Evolutionary conservation across 2,888 invertebrate species (phyloP).

Genomic region (Luperina nickerlii): DNA sequence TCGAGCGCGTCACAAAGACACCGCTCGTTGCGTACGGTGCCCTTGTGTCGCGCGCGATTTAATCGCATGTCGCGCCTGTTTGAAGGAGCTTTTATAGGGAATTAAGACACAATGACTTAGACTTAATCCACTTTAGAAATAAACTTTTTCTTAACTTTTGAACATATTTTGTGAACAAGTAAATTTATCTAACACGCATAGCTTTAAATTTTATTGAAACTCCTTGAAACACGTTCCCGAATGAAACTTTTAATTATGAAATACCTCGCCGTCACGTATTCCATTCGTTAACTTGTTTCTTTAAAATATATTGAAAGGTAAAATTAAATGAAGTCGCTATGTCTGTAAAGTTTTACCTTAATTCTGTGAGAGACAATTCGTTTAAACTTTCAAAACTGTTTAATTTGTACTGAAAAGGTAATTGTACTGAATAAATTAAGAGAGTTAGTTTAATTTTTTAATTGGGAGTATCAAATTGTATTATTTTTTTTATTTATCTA

Average conservation of each 20-base stretch:
- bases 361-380: constrained; percentile 47
- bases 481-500: too few species aligned
- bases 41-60: too few species aligned
- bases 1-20: too few species aligned
- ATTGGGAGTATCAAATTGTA: constrained; percentile 1
- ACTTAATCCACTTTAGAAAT: constrained; percentile 1
- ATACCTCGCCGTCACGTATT: constrained; percentile 51
- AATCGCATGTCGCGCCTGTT: too few species aligned
- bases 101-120: not conserved
- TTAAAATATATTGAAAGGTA: constrained; percentile 49
- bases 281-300: constrained; percentile 29
- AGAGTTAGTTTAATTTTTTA: constrained; percentile 17
- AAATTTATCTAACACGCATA: constrained; percentile 9
- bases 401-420: constrained; percentile 45
- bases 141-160: not conserved
- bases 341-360: constrained; percentile 42
- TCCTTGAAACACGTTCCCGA: constrained; percentile 41
- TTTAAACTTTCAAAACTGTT: constrained; percentile 55
- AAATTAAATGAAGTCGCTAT: constrained; percentile 38
- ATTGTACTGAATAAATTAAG: constrained; percentile 44
- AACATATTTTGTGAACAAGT: constrained; percentile 22
- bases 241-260: constrained; percentile 47
- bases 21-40: too few species aligned
- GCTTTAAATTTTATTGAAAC: constrained; percentile 26
- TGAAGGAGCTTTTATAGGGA: too few species aligned